Evolutionary conservation across 2,797 vertebrate genomes (phyloP), one percentile per base, ranked within the genome.

Genomic region (Peromyscus melanophrys): DNA sequence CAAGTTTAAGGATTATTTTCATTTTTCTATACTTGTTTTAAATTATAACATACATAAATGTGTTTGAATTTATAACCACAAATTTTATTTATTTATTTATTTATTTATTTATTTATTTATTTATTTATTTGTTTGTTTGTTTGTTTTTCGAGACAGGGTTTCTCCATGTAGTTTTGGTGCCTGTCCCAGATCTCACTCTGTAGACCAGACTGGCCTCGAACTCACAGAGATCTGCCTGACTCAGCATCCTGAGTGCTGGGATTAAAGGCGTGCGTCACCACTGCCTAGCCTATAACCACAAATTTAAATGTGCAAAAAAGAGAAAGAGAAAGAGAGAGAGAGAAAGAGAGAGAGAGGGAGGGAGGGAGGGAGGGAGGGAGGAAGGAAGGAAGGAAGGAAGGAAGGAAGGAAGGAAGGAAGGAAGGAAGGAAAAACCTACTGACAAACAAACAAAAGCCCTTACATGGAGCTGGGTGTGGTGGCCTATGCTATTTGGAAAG

Each of bases 1-100:
- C 29, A 89, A 16, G 49, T 52, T 57, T 90, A 55, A 96, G 4
- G 17, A 55, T 92, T 10, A 5, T 86, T 95, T 80, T 92, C 81
- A 73, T 75, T 67, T 65, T 37, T 85, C n/a, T 9, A 55, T 65
- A 49, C 43, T 71, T 55, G 4, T 63, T 27, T 43, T 89, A 49
- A 92, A 83, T n/a, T 37, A 43, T 87, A 77, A 87, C 34, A 82
- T 52, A n/a, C 6, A 86, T 49, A 69, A 37, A 37, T 52, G 46
- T 86, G 31, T 81, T 52, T 90, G 37, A 73, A 85, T 92, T 90
- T 92, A 27, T 14, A 55, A 55, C 52, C 52, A 55, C 52, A 14
- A 55, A 16, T 55, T 52, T n/a, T 14, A 52, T 52, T 55, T 4
- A 55, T 55, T 52, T 12, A 49, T 49, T 49, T 11, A 52, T 52